Evolutionary conservation across 2,113 vertebrate species (phyloP), one percentile per base, ranked within the genome.

Genomic region (Eclectus roratus): DNA sequence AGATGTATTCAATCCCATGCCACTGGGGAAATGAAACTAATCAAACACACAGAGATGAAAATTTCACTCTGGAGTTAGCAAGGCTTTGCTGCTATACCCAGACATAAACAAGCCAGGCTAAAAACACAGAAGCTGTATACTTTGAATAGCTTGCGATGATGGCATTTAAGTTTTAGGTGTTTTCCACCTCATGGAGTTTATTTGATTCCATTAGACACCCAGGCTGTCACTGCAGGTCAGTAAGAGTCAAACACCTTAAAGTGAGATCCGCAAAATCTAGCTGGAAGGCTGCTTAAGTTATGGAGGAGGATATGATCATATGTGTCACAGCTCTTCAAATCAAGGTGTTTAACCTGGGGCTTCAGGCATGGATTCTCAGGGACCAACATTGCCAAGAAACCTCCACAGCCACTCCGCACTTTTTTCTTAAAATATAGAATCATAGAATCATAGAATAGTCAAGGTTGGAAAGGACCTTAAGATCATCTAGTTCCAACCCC

Each of bases 321-420:
- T 14, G 6, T 10, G 18, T 24, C 46, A 46, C 8, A 27, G 23
- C 17, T 76, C 47, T 87, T 25, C 52, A 95, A 65, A 87, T 13
- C 35, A 47, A 79, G 12, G 3, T 47, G 9, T 55, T 95, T 44
- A 41, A 50, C 27, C 6, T 72, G 29, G 3, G 29, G 8, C 12
- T 71, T 58, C 49, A 29, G 28, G 23, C 8, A 83, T 18, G 17
- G 3, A 28, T 4, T 63, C 13, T 65, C 20, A 55, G 27, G 58
- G 9, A 71, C 7, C 5, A 47, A 39, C 13, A 46, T 12, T 85
- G 17, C 5, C 47, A 84, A 60, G 35, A 89, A 85, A 81, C 14
- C 10, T 43, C n/a, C 1, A 1, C 29, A 66, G 18, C 11, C 19
- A 43, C 7, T 46, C 17, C 35, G 7, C 11, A 74, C 0, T 1